A percentile compares a stretch with the other conserved stretches of the same genome.
Evolutionary conservation across 2,113 vertebrate species (phyloP).

Genomic region (Pituophis catenifer): DNA sequence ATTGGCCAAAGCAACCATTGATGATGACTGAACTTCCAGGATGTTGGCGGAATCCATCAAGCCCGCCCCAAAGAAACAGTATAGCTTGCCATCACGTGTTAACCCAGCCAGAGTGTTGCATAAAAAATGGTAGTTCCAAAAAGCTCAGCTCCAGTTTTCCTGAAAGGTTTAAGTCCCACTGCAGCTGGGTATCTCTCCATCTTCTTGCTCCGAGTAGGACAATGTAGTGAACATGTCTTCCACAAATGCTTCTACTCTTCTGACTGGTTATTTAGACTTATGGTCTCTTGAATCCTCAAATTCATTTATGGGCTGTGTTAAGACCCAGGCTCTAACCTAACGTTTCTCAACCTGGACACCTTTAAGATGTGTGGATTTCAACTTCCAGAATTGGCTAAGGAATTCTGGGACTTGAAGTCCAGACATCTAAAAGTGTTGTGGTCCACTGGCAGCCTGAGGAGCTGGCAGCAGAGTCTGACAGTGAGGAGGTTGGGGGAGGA

Average conservation of each 20-base stretch:
- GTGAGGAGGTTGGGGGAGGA: too few species aligned
- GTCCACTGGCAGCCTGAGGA: too few species aligned
- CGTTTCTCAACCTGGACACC: background rate
- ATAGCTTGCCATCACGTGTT: background rate
- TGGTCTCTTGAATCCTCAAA: background rate
- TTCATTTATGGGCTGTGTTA: background rate
- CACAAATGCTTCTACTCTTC: too few species aligned
- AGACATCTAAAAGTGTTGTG: too few species aligned
- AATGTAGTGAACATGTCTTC: background rate
- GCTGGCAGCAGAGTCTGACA: too few species aligned
- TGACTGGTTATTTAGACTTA: background rate
- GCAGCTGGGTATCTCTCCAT: background rate
- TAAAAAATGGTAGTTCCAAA: background rate
- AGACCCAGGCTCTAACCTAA: background rate
- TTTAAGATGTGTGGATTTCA: background rate
- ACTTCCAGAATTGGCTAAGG: background rate
- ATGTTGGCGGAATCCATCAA: background rate
- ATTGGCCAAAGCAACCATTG: background rate
- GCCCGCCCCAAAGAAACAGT: background rate
- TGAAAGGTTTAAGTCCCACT: background rate
- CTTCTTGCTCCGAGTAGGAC: background rate
- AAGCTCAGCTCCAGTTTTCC: background rate
- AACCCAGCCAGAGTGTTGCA: background rate
- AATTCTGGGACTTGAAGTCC: background rate
- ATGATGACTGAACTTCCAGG: background rate